Conservation (phyloP, 2,888 invertebrate species). For the Apotomis turbidana region DNA sequence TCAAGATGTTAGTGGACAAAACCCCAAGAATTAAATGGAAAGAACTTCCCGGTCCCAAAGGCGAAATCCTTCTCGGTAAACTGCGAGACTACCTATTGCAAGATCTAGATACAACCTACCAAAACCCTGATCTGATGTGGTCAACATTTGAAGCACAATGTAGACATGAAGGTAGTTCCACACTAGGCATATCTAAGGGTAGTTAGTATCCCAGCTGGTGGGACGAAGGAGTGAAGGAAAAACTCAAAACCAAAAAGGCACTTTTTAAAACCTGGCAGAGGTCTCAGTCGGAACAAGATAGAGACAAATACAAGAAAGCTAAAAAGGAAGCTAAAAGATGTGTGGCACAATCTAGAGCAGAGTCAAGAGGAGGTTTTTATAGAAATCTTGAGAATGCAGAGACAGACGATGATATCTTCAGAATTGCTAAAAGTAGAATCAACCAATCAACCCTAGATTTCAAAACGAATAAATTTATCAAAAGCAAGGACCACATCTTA, state of each 20-base stretch:
- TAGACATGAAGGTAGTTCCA: no score
- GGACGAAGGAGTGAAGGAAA: no score
- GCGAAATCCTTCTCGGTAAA: neutral
- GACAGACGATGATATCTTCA: neutral
- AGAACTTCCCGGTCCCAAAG: neutral
- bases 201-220: no score
- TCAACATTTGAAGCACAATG: no score
- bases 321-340: neutral
- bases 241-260: no score
- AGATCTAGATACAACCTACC: no score
- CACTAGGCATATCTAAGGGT: no score
- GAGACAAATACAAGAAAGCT: no score
- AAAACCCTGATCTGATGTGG: no score
- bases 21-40: neutral
- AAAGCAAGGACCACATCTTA: neutral
- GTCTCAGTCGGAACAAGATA: no score
- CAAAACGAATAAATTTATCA: neutral
- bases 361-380: neutral
- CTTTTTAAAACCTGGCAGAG: no score
- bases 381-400: neutral
- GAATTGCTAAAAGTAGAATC: neutral
- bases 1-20: neutral
- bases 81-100: neutral
- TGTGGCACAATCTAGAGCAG: neutral
- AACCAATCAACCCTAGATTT: neutral